These are phyloP conservation scores for Drosophila lini DNA, from an alignment of 1,140 invertebrate genomes.

Conservation along the genomic window DNA sequence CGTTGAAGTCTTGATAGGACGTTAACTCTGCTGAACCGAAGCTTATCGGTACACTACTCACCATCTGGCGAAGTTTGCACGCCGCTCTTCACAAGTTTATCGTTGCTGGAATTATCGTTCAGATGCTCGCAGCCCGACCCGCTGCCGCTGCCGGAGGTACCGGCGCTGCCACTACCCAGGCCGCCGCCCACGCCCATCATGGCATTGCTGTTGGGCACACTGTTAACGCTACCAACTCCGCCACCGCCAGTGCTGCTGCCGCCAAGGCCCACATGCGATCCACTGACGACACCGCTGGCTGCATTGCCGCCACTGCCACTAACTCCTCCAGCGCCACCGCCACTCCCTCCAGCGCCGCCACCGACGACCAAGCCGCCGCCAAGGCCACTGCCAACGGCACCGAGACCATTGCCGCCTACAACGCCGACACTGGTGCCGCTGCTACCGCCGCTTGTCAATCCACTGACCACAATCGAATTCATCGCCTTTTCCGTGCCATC, in stretches of 20 bases:
- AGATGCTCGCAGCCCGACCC: constrained; percentile 70
- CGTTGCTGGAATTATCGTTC: constrained; percentile 84
- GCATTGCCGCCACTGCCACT: constrained; percentile 68
- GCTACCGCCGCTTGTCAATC: constrained; percentile 51
- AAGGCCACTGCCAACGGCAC: constrained; percentile 65
- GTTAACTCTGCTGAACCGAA: background rate
- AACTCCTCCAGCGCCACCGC: constrained; percentile 31
- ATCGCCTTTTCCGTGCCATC: constrained; percentile 83
- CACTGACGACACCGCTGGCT: constrained; percentile 81
- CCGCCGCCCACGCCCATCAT: constrained; percentile 77
- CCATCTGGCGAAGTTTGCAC: constrained; percentile 98
- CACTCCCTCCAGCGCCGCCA: constrained; percentile 34
- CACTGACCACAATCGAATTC: constrained; percentile 85
- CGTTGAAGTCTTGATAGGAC: background rate
- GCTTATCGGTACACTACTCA: constrained; percentile 68
- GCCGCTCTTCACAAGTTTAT: constrained; percentile 89
- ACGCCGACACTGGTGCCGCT: constrained; percentile 60
- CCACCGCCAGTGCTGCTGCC: constrained; percentile 48
- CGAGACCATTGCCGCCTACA: constrained; percentile 70
- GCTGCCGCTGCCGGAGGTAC: constrained; percentile 50
- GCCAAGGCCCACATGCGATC: constrained; percentile 72
- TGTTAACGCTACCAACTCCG: constrained; percentile 80
- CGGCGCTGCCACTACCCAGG: constrained; percentile 56
- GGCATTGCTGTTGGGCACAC: constrained; percentile 69
- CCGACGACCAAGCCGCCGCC: constrained; percentile 75